Percentiles rank a stretch among this genome's conserved stretches.
These are phyloP conservation scores for Rhimphoctona megacephalus DNA, from an alignment of 2,888 invertebrate genomes.

Conservation along the genomic window DNA sequence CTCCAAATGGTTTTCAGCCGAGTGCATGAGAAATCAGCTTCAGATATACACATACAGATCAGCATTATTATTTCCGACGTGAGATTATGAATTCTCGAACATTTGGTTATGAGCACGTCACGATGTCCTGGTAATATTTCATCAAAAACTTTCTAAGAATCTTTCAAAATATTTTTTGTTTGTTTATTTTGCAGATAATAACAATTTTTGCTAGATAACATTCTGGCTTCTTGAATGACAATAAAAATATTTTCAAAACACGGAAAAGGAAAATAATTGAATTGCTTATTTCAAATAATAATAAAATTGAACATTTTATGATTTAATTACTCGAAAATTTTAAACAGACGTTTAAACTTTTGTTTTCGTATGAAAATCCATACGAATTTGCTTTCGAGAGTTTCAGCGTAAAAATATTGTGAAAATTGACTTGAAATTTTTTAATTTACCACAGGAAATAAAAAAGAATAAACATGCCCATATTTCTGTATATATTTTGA, in stretches of 20 bases:
- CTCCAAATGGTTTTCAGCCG: conserved; percentile 22
- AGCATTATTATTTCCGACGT: conserved; percentile 13
- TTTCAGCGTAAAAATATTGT: neutral
- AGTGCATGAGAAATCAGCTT: conserved; percentile 8
- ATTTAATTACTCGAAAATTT: neutral
- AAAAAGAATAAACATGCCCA: neutral
- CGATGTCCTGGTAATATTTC: conserved; percentile 3
- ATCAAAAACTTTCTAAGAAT: neutral
- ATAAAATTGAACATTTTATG: neutral
- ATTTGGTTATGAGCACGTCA: conserved; percentile 3
- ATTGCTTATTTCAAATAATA: neutral
- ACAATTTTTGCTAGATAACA: neutral
- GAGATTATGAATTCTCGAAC: neutral
- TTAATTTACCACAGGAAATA: neutral
- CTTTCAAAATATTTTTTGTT: neutral
- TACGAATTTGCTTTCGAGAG: neutral
- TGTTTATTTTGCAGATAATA: neutral
- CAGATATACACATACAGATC: neutral
- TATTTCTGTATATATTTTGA: neutral
- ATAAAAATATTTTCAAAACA: neutral
- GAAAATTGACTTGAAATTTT: neutral
- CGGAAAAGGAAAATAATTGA: neutral
- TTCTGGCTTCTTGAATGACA: neutral
- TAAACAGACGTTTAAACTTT: neutral
- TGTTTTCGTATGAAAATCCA: neutral